Conservation (phyloP, 2,113 vertebrate species). For the Scalopus aquaticus region DNA sequence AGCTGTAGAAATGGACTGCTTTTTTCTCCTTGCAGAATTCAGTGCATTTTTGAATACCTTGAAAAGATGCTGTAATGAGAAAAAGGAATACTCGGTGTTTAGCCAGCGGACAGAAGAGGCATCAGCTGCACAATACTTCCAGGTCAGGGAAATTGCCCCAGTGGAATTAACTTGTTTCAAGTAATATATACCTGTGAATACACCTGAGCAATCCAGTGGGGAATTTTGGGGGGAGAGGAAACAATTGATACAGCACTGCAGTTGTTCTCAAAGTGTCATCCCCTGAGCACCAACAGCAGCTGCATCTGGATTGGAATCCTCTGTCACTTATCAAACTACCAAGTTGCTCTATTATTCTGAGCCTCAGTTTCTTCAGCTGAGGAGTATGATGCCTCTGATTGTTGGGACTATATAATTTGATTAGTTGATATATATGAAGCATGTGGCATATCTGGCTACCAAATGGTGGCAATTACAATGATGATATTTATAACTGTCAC, state of each 20-base stretch:
- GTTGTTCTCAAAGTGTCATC: neutral
- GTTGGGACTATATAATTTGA: neutral
- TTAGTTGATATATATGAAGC: neutral
- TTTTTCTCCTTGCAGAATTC: constrained; percentile 80
- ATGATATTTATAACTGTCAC: neutral
- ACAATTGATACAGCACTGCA: neutral
- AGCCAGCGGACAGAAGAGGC: constrained; percentile 78
- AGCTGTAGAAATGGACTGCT: neutral
- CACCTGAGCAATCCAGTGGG: neutral
- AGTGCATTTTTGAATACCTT: constrained; percentile 78
- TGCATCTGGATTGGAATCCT: neutral
- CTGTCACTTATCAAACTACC: neutral
- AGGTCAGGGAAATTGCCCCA: constrained; percentile 80
- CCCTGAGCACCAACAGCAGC: neutral
- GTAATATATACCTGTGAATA: neutral
- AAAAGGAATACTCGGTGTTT: constrained; percentile 74
- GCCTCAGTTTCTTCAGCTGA: neutral
- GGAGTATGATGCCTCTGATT: neutral
- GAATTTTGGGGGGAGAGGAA: neutral
- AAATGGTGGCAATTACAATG: neutral
- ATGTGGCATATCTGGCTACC: neutral
- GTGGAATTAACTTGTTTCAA: neutral
- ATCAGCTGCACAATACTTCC: constrained; percentile 81
- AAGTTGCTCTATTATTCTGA: neutral
- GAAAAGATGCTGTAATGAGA: constrained; percentile 56